These are phyloP conservation scores for Lagocephalus sceleratus DNA, from an alignment of 2,797 vertebrate genomes.

Conservation along the genomic window DNA sequence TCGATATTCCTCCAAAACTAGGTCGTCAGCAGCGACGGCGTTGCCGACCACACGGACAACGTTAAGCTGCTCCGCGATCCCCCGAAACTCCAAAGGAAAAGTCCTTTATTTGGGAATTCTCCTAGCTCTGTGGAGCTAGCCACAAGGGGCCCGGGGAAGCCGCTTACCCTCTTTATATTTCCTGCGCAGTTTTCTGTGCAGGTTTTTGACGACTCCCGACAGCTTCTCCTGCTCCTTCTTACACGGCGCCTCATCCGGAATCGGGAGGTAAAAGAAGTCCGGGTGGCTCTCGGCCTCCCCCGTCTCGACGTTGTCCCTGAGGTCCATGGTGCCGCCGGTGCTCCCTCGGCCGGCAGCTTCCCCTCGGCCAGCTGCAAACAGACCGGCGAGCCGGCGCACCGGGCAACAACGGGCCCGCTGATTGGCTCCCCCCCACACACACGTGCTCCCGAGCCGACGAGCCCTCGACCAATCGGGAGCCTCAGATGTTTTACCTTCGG, in stretches of 20 bases:
- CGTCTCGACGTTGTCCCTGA: slow-evolving; percentile 62
- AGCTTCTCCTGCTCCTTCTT: slow-evolving; percentile 90
- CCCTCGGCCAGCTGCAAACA: slow-evolving; percentile 40
- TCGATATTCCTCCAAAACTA: slow-evolving; percentile 1
- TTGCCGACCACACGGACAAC: too few species aligned
- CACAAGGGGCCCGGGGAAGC: slow-evolving; percentile 34
- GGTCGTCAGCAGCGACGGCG: too few species aligned
- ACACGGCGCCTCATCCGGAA: slow-evolving; percentile 47
- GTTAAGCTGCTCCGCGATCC: neutral
- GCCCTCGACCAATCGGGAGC: slow-evolving; percentile 54
- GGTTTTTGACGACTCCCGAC: slow-evolving; percentile 92
- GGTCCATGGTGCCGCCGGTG: slow-evolving; percentile 70
- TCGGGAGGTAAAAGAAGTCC: slow-evolving; percentile 42
- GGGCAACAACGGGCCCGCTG: slow-evolving; percentile 48
- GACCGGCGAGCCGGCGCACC: slow-evolving; percentile 62
- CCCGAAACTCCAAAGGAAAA: neutral
- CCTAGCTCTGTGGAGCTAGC: slow-evolving; percentile 13
- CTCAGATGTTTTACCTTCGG: neutral
- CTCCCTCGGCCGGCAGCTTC: slow-evolving; percentile 43
- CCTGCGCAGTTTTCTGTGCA: slow-evolving; percentile 92
- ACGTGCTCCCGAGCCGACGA: slow-evolving; percentile 46
- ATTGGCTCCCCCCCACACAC: slow-evolving; percentile 48
- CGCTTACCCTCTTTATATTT: slow-evolving; percentile 93
- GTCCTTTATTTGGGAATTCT: too few species aligned
- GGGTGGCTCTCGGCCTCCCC: slow-evolving; percentile 56